phyloP scores from a whole-genome alignment of 2,797 vertebrate genomes.

The Premnoplex brunnescens region DNA sequence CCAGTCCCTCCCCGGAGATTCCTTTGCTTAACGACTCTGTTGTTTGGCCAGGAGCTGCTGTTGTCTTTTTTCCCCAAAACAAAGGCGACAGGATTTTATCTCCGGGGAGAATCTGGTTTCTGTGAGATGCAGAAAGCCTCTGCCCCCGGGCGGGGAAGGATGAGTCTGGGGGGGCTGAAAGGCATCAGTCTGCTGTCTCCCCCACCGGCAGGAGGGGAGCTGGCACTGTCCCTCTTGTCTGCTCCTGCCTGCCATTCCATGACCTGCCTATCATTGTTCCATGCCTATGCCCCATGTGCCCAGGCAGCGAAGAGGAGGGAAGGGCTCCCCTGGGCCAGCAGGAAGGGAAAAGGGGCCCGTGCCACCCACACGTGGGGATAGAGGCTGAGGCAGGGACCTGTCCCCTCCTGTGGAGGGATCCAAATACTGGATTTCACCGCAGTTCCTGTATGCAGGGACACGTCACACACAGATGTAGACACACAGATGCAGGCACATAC shows the following conservation, averaged over 20 bases:
- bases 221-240: not conserved
- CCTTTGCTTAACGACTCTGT: conserved; percentile 22
- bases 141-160: not conserved
- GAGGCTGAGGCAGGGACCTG: too few relatives aligned
- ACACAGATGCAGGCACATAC: too few relatives aligned
- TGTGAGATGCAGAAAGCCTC: conserved; percentile 19
- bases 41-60: not conserved
- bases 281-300: not conserved
- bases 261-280: not conserved
- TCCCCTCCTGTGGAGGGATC: not conserved
- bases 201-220: not conserved
- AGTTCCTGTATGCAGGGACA: not conserved
- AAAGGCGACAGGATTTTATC: conserved; percentile 50
- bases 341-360: not conserved
- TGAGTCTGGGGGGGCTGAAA: not conserved
- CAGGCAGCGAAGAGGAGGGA: not conserved
- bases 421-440: rapidly evolving
- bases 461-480: not conserved
- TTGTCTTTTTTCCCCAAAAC: conserved; percentile 29
- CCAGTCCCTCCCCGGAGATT: not conserved
- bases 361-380: rapidly evolving
- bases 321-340: not conserved
- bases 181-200: not conserved
- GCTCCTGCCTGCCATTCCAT: not conserved
- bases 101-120: conserved; percentile 17